Conservation (phyloP, 2,888 invertebrate species). For the Syrphus vitripennis region DNA sequence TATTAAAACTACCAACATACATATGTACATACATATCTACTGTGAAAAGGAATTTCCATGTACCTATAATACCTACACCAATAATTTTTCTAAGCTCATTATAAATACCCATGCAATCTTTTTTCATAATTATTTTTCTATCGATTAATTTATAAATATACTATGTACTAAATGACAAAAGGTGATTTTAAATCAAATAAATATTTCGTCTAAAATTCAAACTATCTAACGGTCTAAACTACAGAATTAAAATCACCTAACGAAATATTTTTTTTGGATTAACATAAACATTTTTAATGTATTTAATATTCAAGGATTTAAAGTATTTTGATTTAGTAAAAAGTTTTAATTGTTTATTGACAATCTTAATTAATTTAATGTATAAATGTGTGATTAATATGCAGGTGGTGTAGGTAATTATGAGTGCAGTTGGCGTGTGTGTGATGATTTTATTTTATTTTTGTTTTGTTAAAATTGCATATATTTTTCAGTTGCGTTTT, state of each 20-base stretch:
- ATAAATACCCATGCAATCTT: not conserved
- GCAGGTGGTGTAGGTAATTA: not conserved
- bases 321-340: slow-evolving; percentile 41
- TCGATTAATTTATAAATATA: not conserved
- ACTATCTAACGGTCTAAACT: not conserved
- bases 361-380: slow-evolving; percentile 32
- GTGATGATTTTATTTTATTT: not conserved
- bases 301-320: slow-evolving; percentile 47
- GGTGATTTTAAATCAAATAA: not conserved
- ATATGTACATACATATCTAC: no score
- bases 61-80: no score
- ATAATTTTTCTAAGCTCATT: not conserved
- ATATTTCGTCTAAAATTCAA: slow-evolving; percentile 20
- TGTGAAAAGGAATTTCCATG: no score
- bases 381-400: not conserved
- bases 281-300: slow-evolving; percentile 38
- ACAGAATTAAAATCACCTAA: not conserved
- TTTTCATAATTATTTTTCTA: not conserved
- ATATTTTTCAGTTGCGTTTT: slow-evolving; percentile 26
- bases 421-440: slow-evolving; percentile 3
- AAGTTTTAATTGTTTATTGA: slow-evolving; percentile 46
- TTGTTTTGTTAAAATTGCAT: not conserved
- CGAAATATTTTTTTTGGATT: slow-evolving; percentile 3
- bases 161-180: not conserved
- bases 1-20: not conserved